Base-by-base conservation (phyloP, 2,113 vertebrate species). In the Megalops atlanticus region DNA sequence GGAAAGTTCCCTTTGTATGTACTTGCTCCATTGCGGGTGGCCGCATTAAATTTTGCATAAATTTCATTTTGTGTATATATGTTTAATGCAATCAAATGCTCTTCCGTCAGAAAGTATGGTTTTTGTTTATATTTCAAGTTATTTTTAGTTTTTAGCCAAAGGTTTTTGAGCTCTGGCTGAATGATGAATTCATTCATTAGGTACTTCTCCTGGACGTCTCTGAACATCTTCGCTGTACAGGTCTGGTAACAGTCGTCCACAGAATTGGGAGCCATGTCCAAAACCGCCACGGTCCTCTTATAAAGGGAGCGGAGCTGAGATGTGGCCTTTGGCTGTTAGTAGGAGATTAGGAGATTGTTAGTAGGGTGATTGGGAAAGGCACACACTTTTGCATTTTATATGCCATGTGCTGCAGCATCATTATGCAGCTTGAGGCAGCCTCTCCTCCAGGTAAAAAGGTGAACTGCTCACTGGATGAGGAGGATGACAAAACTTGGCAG, bases 251-350 rank as follows among this genome's bases (percentile, higher is more conserved):
- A 31, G 54, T 81, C 73, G 1, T 76, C 72, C 3, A 80, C 45
- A 52, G 69, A 73, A 12, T 73, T 16, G 21, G 10, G 11, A 47
- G 43, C 69, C 70, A 74, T 73, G 31, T 80, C 70, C 27, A 73
- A 74, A 45, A 45, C 7, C 43, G 43, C 7, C 43, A 45, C 43
- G 14, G 7, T 14, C 43, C 43, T 14, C 43, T 10, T 14, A 14
- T 45, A 10, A 45, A 45, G 43, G 43, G 43, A 45, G 14, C 7
- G 14, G 7, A 45, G n/a, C n/a, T n/a, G n/a, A n/a, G n/a, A n/a
- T n/a, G n/a, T n/a, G n/a, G n/a, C n/a, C n/a, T n/a, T n/a, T n/a
- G n/a, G n/a, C n/a, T n/a, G n/a, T n/a, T n/a, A n/a, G n/a, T n/a
- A n/a, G n/a, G n/a, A n/a, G n/a, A n/a, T n/a, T n/a, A n/a, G n/a